phyloP scores from a whole-genome alignment of 2,113 vertebrate species.

The Chaenocephalus aceratus region DNA sequence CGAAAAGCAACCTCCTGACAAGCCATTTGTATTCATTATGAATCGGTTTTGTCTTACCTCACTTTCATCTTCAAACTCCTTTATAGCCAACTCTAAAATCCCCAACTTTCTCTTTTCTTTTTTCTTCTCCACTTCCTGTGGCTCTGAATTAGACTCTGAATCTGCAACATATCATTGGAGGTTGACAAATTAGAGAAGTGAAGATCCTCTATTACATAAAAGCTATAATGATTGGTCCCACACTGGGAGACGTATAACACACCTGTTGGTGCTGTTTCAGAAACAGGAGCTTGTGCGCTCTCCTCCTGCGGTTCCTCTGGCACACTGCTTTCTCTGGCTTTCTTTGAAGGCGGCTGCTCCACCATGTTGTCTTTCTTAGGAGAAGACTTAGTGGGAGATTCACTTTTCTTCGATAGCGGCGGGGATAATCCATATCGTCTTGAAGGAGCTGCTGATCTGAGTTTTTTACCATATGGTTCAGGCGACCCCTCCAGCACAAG shows the following conservation, averaged over 20 bases:
- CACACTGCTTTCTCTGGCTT: conserved; percentile 32
- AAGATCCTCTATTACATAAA: not conserved
- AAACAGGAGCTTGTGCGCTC: not conserved
- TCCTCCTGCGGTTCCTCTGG: conserved; percentile 4
- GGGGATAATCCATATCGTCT: not conserved
- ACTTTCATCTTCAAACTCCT: conserved; percentile 81
- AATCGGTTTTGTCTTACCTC: conserved; percentile 57
- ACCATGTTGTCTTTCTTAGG: not conserved
- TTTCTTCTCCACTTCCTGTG: conserved; percentile 30
- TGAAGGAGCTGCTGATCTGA: conserved; percentile 18
- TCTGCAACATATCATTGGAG: conserved; percentile 28
- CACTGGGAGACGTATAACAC: not conserved
- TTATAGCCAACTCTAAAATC: conserved; percentile 77
- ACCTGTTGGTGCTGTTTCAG: conserved; percentile 42
- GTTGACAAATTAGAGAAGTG: not conserved
- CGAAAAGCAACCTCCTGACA: not conserved
- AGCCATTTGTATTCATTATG: not conserved
- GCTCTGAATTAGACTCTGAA: conserved; percentile 1
- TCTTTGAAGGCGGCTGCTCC: conserved; percentile 52
- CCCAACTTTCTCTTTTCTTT: conserved; percentile 64
- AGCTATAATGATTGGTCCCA: not conserved
- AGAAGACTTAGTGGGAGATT: not conserved
- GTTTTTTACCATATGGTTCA: conserved; percentile 35
- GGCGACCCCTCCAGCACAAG: conserved; percentile 18
- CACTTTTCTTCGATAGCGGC: not conserved